A percentile compares a stretch with the other conserved stretches of the same genome.
Evolutionary conservation across 1,140 invertebrate species (phyloP).

Genomic region (Meteorus sp.): DNA sequence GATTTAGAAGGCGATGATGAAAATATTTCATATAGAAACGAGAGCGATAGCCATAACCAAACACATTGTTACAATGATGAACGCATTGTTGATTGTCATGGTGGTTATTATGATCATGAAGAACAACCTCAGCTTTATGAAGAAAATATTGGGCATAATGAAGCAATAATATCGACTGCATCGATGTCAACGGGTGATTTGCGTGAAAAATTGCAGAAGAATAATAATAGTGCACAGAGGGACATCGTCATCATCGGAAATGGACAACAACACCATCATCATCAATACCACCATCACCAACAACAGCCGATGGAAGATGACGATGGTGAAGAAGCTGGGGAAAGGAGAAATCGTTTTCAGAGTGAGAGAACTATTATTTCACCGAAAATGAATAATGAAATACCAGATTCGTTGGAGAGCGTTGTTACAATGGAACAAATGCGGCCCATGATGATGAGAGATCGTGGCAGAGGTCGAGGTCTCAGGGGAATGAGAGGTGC

Average conservation of each 20-base stretch:
- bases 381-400: slow-evolving; percentile 48
- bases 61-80: slow-evolving; percentile 45
- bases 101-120: slow-evolving; percentile 36
- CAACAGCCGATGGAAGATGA: slow-evolving; percentile 54
- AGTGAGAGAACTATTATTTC: slow-evolving; percentile 48
- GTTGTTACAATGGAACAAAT: slow-evolving; percentile 47
- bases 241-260: slow-evolving; percentile 36
- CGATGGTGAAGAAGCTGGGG: slow-evolving; percentile 49
- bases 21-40: slow-evolving; percentile 49
- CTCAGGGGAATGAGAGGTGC: slow-evolving; percentile 36
- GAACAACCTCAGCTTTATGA: slow-evolving; percentile 16
- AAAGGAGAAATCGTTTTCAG: slow-evolving; percentile 53
- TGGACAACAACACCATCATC: slow-evolving; percentile 39
- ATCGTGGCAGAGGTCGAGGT: slow-evolving; percentile 35
- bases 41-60: slow-evolving; percentile 34
- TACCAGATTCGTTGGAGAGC: slow-evolving; percentile 52
- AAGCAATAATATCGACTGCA: slow-evolving; percentile 20
- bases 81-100: slow-evolving; percentile 31
- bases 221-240: slow-evolving; percentile 29
- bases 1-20: slow-evolving; percentile 57
- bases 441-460: slow-evolving; percentile 30
- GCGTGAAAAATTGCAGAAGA: slow-evolving; percentile 48
- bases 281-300: too few relatives aligned
- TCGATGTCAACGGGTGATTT: slow-evolving; percentile 37
- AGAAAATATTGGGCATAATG: slow-evolving; percentile 23